phyloP scores from a whole-genome alignment of 1,140 invertebrate genomes.

The Drosophila jambulina region DNA sequence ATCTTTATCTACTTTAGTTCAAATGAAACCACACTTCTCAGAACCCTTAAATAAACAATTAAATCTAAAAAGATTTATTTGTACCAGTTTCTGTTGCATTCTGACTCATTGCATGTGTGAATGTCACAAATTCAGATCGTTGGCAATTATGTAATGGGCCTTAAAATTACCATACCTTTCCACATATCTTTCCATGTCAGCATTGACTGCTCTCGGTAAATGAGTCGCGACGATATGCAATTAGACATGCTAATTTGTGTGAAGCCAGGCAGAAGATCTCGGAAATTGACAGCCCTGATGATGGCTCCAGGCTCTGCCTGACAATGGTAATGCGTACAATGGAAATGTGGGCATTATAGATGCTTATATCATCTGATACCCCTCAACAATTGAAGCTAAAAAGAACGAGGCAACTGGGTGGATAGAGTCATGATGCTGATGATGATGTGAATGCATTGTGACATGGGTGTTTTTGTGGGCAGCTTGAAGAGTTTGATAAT shows the following conservation, averaged over 20 bases:
- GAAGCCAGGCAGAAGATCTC: constrained; percentile 18
- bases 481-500: constrained; percentile 1
- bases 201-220: constrained; percentile 16
- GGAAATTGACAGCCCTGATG: constrained; percentile 20
- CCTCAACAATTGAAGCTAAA: constrained; percentile 3
- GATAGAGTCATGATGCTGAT: neutral
- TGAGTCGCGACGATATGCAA: constrained; percentile 28
- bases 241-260: constrained; percentile 47
- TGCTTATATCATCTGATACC: constrained; percentile 27
- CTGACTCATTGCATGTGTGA: constrained; percentile 9
- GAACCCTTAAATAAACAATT: neutral
- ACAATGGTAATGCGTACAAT: constrained; percentile 30
- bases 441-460: constrained; percentile 23
- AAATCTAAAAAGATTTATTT: neutral
- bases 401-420: neutral
- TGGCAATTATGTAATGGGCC: constrained; percentile 27
- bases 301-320: neutral
- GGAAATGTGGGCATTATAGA: constrained; percentile 23
- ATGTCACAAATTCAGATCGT: constrained; percentile 15
- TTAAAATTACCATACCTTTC: constrained; percentile 14
- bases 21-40: too few relatives aligned
- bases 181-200: constrained; percentile 23
- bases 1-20: neutral
- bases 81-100: neutral
- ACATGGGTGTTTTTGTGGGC: constrained; percentile 10